phyloP scores from a whole-genome alignment of 2,888 invertebrate species.

The Steinernema hermaphroditum region DNA sequence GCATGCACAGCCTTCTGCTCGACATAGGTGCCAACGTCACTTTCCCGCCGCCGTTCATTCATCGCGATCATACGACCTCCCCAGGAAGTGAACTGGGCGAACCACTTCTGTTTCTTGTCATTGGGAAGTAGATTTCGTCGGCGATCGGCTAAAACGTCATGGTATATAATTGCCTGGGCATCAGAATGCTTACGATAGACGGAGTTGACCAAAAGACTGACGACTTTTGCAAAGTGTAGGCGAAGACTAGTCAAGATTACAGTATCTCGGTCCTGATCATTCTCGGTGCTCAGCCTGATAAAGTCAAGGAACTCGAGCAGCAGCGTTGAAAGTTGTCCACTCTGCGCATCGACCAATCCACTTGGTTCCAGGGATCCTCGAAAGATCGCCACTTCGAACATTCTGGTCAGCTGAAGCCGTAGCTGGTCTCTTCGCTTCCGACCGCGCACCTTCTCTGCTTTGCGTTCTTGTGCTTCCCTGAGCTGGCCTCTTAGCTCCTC shows the following conservation, averaged over 20 bases:
- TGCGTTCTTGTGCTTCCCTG: slow-evolving; percentile 92
- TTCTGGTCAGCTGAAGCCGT: slow-evolving; percentile 84
- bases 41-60: slow-evolving; percentile 56
- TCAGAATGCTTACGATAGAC: slow-evolving; percentile 75
- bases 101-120: slow-evolving; percentile 83
- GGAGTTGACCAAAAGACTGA: slow-evolving; percentile 88
- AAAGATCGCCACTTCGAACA: slow-evolving; percentile 76
- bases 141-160: slow-evolving; percentile 77
- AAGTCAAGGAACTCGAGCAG: slow-evolving; percentile 94
- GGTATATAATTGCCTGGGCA: slow-evolving; percentile 29
- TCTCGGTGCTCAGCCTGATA: slow-evolving; percentile 84
- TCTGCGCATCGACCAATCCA: slow-evolving; percentile 81
- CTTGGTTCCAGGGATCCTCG: slow-evolving; percentile 67
- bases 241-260: slow-evolving; percentile 82
- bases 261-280: slow-evolving; percentile 89
- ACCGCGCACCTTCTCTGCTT: slow-evolving; percentile 83
- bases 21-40: slow-evolving; percentile 65
- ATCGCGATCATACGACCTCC: slow-evolving; percentile 74
- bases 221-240: slow-evolving; percentile 89
- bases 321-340: slow-evolving; percentile 81
- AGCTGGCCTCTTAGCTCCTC: slow-evolving; percentile 83
- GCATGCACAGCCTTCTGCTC: slow-evolving; percentile 76
- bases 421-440: slow-evolving; percentile 87
- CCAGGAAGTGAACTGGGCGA: slow-evolving; percentile 90
- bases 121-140: slow-evolving; percentile 82